These are phyloP conservation scores for Indicator indicator DNA, from an alignment of 2,113 vertebrate genomes.

Conservation along the genomic window DNA sequence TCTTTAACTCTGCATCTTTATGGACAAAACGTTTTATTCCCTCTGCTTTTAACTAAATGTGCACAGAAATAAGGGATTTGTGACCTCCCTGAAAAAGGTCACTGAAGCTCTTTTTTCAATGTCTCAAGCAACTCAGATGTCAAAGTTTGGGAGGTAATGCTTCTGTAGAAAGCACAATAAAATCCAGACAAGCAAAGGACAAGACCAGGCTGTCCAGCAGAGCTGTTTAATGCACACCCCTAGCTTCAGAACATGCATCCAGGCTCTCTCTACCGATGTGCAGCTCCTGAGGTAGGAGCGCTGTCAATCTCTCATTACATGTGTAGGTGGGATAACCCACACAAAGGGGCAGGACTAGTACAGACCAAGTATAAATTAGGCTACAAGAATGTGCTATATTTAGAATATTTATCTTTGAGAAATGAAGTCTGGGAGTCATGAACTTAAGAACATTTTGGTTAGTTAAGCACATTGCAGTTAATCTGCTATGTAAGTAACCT, in stretches of 20 bases:
- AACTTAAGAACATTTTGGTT: slow-evolving; percentile 13
- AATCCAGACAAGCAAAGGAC: background rate
- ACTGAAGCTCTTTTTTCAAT: background rate
- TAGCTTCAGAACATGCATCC: background rate
- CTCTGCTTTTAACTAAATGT: background rate
- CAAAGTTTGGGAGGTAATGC: background rate
- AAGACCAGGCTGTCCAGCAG: background rate
- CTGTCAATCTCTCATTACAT: background rate
- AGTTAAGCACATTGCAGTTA: slow-evolving; percentile 19
- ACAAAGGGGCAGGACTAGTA: background rate
- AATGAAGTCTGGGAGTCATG: slow-evolving; percentile 16
- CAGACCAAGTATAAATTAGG: slow-evolving; percentile 5
- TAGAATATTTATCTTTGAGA: slow-evolving; percentile 6
- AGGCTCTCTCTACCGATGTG: background rate
- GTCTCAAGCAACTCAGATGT: background rate
- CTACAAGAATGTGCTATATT: background rate
- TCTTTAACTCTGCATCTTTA: background rate
- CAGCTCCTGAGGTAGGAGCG: background rate
- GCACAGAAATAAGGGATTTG: background rate
- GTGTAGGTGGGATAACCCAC: background rate
- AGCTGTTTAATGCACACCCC: background rate
- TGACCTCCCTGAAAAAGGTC: background rate
- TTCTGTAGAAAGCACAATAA: background rate
- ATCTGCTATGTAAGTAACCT: slow-evolving; percentile 6
- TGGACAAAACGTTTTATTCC: background rate